Evolutionary conservation across 2,797 vertebrate species (phyloP).

Genomic region (Crenuchus spilurus): DNA sequence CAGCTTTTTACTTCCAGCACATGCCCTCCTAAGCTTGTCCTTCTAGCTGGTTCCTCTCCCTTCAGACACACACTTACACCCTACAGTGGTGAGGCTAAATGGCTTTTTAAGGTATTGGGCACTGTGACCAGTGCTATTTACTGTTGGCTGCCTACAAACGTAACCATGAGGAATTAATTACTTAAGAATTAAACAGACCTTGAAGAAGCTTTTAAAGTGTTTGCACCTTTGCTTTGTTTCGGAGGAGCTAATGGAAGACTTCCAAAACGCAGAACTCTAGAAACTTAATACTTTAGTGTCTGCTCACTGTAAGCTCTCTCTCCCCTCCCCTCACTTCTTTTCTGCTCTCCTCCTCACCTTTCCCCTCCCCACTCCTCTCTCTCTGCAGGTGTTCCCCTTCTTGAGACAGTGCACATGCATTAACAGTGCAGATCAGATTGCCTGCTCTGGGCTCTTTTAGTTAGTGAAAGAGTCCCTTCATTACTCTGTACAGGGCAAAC

Average conservation of each 20-base stretch:
- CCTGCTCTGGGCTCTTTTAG: slow-evolving; percentile 12
- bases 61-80: background rate
- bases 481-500: slow-evolving; percentile 4
- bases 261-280: slow-evolving; percentile 29
- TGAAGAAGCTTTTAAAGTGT: slow-evolving; percentile 6
- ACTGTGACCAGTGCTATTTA: background rate
- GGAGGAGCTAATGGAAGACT: slow-evolving; percentile 19
- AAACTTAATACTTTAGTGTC: slow-evolving; percentile 29
- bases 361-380: background rate
- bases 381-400: slow-evolving; percentile 43
- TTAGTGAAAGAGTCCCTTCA: slow-evolving; percentile 29
- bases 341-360: slow-evolving; percentile 1
- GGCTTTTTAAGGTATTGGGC: background rate
- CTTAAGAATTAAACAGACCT: background rate
- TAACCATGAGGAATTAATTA: background rate
- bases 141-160: background rate
- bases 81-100: background rate
- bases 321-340: background rate
- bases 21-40: too few relatives aligned
- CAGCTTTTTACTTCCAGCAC: background rate
- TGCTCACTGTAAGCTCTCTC: slow-evolving; percentile 16
- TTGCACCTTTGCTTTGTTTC: slow-evolving; percentile 11
- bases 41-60: background rate
- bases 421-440: slow-evolving; percentile 40
- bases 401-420: slow-evolving; percentile 31